Conservation (phyloP, 2,888 invertebrate genomes). For the Rambutsinella grinnellia region DNA sequence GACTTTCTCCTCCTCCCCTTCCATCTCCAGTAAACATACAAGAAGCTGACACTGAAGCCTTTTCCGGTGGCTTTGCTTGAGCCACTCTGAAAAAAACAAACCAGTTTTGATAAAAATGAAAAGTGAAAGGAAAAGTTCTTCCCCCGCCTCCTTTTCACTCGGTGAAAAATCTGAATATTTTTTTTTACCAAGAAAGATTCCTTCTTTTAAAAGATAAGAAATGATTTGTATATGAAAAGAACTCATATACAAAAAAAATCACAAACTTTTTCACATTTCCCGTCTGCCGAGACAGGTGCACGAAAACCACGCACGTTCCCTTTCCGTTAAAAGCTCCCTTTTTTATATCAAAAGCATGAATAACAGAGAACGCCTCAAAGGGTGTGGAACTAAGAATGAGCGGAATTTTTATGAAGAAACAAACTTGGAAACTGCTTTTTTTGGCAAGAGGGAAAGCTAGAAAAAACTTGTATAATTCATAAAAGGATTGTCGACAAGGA, state of each 20-base stretch:
- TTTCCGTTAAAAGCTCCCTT: background rate
- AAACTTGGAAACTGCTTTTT: constrained; percentile 5
- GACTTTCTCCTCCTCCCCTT: background rate
- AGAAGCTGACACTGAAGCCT: constrained; percentile 23
- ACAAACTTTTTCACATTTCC: background rate
- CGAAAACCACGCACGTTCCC: background rate
- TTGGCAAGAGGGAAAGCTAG: background rate
- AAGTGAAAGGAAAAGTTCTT: too few relatives aligned
- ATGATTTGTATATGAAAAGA: background rate
- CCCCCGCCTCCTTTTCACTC: too few relatives aligned
- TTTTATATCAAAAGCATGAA: background rate
- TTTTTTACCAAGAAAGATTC: too few relatives aligned
- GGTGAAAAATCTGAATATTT: background rate
- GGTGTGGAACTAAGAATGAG: background rate
- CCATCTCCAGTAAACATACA: background rate
- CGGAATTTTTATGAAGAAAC: too few relatives aligned
- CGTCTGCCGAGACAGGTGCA: background rate
- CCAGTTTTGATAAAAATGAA: too few relatives aligned
- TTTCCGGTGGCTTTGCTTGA: constrained; percentile 41
- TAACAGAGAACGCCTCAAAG: background rate
- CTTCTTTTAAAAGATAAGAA: background rate
- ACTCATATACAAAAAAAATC: background rate
- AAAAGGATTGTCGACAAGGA: background rate
- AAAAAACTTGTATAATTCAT: background rate
- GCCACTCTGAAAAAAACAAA: background rate